These are phyloP conservation scores for Phataginus tricuspis DNA, from an alignment of 2,797 vertebrate genomes.

Conservation along the genomic window DNA sequence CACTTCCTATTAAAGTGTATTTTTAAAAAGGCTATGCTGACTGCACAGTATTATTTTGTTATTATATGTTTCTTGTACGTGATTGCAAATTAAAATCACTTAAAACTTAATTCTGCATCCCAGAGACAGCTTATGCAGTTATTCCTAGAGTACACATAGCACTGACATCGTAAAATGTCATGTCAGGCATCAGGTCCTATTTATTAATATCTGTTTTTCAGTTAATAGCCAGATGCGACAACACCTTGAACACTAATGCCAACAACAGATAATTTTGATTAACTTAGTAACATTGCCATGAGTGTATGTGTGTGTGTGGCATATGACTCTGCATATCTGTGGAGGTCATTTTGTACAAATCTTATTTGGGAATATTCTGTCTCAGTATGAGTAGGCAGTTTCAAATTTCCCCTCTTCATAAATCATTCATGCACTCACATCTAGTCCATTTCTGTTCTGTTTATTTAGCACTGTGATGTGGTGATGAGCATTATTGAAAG, in stretches of 20 bases:
- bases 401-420: constrained; percentile 17
- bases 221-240: background rate
- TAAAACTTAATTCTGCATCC: background rate
- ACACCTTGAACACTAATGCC: background rate
- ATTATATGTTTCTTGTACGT: background rate
- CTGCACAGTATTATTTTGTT: background rate
- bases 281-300: background rate
- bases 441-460: constrained; percentile 39
- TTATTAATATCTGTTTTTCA: constrained; percentile 27
- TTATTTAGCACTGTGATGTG: constrained; percentile 38
- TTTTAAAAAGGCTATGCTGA: background rate
- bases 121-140: background rate
- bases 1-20: background rate
- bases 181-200: background rate
- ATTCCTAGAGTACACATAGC: background rate
- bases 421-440: constrained; percentile 12
- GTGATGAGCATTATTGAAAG: constrained; percentile 15
- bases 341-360: constrained; percentile 37
- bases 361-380: background rate
- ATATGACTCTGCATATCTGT: background rate
- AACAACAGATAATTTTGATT: background rate
- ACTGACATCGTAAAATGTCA: background rate
- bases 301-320: background rate
- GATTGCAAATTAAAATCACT: background rate
- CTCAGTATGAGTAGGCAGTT: constrained; percentile 36